These are phyloP conservation scores for Chelonus formosanus DNA, from an alignment of 2,888 invertebrate species.

Conservation along the genomic window DNA sequence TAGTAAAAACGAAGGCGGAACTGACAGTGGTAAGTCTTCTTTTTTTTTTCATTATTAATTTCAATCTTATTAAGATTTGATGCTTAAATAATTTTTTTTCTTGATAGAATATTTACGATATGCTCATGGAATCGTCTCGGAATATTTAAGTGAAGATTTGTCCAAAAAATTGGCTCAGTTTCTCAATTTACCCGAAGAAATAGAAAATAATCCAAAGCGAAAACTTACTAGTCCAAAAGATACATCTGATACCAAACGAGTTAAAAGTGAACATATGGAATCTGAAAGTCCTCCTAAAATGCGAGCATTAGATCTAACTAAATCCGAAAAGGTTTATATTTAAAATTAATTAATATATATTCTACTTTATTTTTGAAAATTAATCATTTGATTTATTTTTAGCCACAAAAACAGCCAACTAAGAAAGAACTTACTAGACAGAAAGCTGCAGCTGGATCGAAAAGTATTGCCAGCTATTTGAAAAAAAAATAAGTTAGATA, in stretches of 20 bases:
- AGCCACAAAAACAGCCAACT: conserved; percentile 67
- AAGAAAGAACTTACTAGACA: conserved; percentile 79
- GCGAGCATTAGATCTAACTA: conserved; percentile 58
- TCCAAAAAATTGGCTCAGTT: conserved; percentile 72
- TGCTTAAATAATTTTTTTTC: not conserved
- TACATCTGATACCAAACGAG: conserved; percentile 50
- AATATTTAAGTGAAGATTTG: conserved; percentile 78
- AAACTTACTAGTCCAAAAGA: conserved; percentile 57
- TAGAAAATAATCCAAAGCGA: conserved; percentile 58
- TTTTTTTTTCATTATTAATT: not conserved
- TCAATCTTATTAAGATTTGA: not conserved
- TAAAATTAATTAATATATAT: not conserved
- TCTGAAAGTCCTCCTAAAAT: conserved; percentile 64
- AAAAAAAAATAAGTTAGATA: conserved; percentile 69
- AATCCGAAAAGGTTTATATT: conserved; percentile 55
- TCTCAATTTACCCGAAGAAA: conserved; percentile 74
- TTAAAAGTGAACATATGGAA: conserved; percentile 62
- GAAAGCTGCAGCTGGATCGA: conserved; percentile 82
- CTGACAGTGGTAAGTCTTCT: conserved; percentile 67
- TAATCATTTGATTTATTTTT: conserved; percentile 13
- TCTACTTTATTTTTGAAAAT: too few species aligned
- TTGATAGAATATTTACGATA: conserved; percentile 73
- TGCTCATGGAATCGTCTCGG: conserved; percentile 82
- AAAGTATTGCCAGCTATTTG: conserved; percentile 83
- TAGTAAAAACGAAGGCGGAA: conserved; percentile 68